Evolutionary conservation across 2,888 invertebrate species (phyloP).

Genomic region (Chalcosyrphus nemorum): DNA sequence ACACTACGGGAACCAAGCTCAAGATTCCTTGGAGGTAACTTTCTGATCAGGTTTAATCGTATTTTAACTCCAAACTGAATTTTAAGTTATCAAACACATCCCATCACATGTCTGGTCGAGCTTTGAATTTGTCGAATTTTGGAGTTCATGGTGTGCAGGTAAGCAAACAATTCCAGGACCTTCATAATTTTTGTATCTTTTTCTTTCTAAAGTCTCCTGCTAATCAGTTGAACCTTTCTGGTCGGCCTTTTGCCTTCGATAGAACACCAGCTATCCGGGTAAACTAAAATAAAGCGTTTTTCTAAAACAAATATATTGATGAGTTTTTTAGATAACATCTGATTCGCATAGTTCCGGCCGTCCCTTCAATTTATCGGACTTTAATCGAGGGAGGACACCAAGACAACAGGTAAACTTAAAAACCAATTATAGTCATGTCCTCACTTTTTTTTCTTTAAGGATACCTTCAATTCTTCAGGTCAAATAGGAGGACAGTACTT

Average conservation of each 20-base stretch:
- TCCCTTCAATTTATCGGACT: slow-evolving; percentile 1
- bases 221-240: not conserved
- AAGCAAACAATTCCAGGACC: not conserved
- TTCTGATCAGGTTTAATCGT: not conserved
- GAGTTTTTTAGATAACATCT: not conserved
- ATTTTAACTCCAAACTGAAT: too few species aligned
- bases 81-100: too few species aligned
- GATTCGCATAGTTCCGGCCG: not conserved
- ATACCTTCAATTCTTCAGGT: not conserved
- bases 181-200: too few species aligned
- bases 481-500: not conserved
- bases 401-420: not conserved
- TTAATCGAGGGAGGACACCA: not conserved
- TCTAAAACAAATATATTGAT: too few species aligned
- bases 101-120: not conserved
- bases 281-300: too few species aligned
- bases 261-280: not conserved
- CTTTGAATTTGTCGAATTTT: not conserved
- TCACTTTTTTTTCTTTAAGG: not conserved
- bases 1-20: too few species aligned
- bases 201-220: not conserved
- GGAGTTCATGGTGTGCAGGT: not conserved
- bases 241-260: not conserved
- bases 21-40: not conserved
- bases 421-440: not conserved